Evolutionary conservation across 2,113 vertebrate species (phyloP).

Genomic region (Falco punctatus): DNA sequence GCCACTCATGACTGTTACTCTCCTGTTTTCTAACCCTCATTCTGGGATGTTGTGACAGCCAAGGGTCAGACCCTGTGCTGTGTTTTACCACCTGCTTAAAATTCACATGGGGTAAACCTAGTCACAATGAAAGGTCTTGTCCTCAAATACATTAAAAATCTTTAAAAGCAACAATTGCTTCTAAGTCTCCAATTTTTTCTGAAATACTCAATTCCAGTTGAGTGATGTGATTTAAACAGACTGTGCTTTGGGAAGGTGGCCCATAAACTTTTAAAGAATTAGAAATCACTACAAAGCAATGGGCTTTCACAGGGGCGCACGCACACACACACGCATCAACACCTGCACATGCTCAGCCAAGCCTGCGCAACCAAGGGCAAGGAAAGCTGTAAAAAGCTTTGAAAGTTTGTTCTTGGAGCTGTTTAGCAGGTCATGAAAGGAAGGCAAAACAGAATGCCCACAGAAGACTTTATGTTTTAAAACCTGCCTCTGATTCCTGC

Average conservation of each 20-base stretch:
- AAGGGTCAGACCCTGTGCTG: background rate
- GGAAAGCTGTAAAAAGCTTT: background rate
- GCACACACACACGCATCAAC: background rate
- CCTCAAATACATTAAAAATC: background rate
- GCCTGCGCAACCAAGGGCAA: background rate
- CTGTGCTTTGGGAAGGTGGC: background rate
- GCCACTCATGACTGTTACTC: background rate
- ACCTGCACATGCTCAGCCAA: background rate
- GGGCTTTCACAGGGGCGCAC: background rate
- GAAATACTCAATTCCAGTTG: background rate
- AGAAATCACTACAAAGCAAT: background rate
- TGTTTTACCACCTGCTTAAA: slow-evolving; percentile 34
- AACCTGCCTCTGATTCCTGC: background rate
- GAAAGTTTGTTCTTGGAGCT: background rate
- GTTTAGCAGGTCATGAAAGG: background rate
- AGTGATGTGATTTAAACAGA: background rate
- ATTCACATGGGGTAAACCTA: slow-evolving; percentile 9
- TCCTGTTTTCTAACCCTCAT: background rate
- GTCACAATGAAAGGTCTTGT: slow-evolving; percentile 29
- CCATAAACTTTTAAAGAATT: background rate
- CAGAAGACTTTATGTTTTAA: background rate
- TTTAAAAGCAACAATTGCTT: background rate
- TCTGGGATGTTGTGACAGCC: background rate
- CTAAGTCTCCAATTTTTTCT: background rate
- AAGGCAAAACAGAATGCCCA: background rate